These are phyloP conservation scores for Saccopteryx leptura DNA, from an alignment of 2,113 vertebrate genomes.

Conservation along the genomic window DNA sequence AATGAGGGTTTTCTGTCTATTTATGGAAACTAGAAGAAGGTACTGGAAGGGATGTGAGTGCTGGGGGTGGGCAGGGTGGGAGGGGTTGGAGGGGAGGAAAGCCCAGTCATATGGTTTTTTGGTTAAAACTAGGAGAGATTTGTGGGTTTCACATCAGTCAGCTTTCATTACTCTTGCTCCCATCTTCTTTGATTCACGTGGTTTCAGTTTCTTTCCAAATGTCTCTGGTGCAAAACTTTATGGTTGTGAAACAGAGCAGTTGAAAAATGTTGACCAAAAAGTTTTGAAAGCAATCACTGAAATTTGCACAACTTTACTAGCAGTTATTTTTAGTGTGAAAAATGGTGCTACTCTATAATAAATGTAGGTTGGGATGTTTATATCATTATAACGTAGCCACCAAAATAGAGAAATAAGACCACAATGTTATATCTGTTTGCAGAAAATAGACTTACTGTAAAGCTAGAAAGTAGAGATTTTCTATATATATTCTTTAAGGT, in stretches of 20 bases:
- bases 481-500: constrained; percentile 64
- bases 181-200: constrained; percentile 35
- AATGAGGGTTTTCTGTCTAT: background rate
- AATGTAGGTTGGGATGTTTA: constrained; percentile 3
- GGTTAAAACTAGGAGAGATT: constrained; percentile 43
- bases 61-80: background rate
- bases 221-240: constrained; percentile 47
- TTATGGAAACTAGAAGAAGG: background rate
- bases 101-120: background rate
- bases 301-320: constrained; percentile 22
- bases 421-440: background rate
- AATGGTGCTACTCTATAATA: background rate
- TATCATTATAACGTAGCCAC: constrained; percentile 7
- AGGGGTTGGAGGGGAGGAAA: background rate
- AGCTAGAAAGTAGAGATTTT: background rate
- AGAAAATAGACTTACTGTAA: constrained; percentile 39
- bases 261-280: constrained; percentile 55
- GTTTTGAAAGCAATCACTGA: constrained; percentile 47
- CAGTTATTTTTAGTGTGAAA: constrained; percentile 52
- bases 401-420: constrained; percentile 3
- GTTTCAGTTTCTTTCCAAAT: constrained; percentile 63
- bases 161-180: constrained; percentile 50
- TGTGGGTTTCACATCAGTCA: constrained; percentile 54
- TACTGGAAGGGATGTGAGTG: background rate
- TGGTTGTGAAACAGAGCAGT: constrained; percentile 8